Conservation (phyloP, 2,888 invertebrate species). For the Ashinkailepas kermadecensis region DNA sequence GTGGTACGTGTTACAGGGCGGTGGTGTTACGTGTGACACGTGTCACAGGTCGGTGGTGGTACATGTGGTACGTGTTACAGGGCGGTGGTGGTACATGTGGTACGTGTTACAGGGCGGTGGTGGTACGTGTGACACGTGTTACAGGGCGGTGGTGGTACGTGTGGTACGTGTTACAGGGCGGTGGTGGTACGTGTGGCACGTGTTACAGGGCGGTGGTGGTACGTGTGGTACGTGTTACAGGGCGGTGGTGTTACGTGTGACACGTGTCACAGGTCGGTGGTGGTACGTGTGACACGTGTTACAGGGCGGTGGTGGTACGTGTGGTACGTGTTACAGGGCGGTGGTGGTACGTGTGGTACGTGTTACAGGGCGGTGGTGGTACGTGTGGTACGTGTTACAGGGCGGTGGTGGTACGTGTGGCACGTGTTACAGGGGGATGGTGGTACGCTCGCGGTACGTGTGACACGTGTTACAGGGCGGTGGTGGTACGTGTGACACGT, state of each 20-base stretch:
- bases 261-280: too few species aligned
- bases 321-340: slow-evolving; percentile 74
- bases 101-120: slow-evolving; percentile 44
- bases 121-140: too few species aligned
- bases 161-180: slow-evolving; percentile 58
- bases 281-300: neutral
- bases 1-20: slow-evolving; percentile 58
- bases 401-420: slow-evolving; percentile 62
- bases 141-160: slow-evolving; percentile 59
- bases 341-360: slow-evolving; percentile 56
- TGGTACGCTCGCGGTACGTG: slow-evolving; percentile 44
- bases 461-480: too few species aligned
- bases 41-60: too few species aligned
- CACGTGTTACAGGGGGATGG: slow-evolving; percentile 67
- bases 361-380: too few species aligned
- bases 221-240: slow-evolving; percentile 38
- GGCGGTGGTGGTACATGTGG: too few species aligned
- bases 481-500: too few species aligned
- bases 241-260: slow-evolving; percentile 59
- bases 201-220: too few species aligned
- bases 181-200: too few species aligned
- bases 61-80: too few species aligned
- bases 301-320: slow-evolving; percentile 54
- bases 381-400: slow-evolving; percentile 35
- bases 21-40: too few species aligned